Evolutionary conservation across 2,888 invertebrate species (phyloP).

Genomic region (Galeopsomyia nigrocyanea): DNA sequence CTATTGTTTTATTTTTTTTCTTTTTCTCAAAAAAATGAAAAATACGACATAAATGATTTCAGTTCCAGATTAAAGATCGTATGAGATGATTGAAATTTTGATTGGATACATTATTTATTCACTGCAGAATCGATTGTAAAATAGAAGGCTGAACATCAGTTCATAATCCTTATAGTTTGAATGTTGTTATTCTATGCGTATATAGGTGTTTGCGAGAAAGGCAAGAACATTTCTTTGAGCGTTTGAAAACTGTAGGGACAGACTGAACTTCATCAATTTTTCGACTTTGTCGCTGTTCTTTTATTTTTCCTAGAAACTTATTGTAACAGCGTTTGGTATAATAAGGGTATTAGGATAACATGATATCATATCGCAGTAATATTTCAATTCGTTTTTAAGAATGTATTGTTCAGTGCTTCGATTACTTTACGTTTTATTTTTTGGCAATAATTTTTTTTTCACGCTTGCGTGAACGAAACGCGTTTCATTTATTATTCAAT

Average conservation of each 20-base stretch:
- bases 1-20: constrained; percentile 1
- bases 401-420: constrained; percentile 45
- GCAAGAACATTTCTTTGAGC: constrained; percentile 9
- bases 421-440: constrained; percentile 26
- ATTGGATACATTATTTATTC: constrained; percentile 26
- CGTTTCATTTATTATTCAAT: constrained; percentile 21
- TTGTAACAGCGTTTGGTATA: constrained; percentile 37
- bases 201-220: constrained; percentile 15
- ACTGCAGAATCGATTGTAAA: constrained; percentile 7
- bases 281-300: constrained; percentile 40
- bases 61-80: constrained; percentile 21
- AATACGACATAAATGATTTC: constrained; percentile 24
- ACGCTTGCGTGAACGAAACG: not conserved
- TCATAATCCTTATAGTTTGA: constrained; percentile 18
- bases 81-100: constrained; percentile 30
- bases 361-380: constrained; percentile 29
- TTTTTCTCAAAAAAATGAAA: not conserved
- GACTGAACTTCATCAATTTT: constrained; percentile 42
- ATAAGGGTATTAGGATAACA: constrained; percentile 45
- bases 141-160: constrained; percentile 6
- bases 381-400: constrained; percentile 27
- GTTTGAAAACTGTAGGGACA: constrained; percentile 21
- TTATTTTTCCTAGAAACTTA: constrained; percentile 42
- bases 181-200: constrained; percentile 19
- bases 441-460: constrained; percentile 13